Evolutionary conservation across 2,797 vertebrate species (phyloP), one percentile per base, ranked within the genome.

Genomic region (Clamator glandarius): DNA sequence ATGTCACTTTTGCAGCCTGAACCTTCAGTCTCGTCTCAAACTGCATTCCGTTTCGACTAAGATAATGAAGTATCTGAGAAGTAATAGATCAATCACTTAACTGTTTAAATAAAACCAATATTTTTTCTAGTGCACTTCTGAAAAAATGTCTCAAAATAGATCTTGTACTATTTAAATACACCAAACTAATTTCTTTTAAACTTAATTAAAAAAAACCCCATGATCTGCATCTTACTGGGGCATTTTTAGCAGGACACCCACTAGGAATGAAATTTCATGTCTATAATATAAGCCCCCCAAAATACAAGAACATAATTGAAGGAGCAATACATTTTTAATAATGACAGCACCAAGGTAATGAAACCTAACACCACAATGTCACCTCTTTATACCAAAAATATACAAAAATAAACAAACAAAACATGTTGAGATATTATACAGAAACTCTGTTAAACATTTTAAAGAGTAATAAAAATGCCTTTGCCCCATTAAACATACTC

Each of bases 331-430:
- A 39, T 78, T 39, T 86, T 84, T 87, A 94, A 89, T 51, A 90
- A 68, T 78, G 82, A 93, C 42, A 93, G 78, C 89, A 90, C 90
- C 95, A 96, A 88, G 18, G 59, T 73, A 94, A 94, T 96, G 96
- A 98, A 97, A 97, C 31, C 90, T 82, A 96, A 90, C 55, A 86
- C 90, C 50, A 39, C 46, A 92, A 94, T 70, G 78, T 93, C 95
- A 96, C 89, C 85, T 80, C 86, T 96, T 95, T 92, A 84, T 87
- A 96, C 89, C 59, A 95, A 96, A 98, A 97, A 96, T 96, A 96
- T 83, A 89, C 84, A 95, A 94, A 98, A 96, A 89, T 96, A 98
- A 97, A 97, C 91, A 97, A 97, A 97, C 76, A 97, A 87, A 96
- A 93, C 80, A 92, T 57, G 62, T 68, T 92, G 92, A 97, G 92